A percentile compares a stretch with the other conserved stretches of the same genome.
Evolutionary conservation across 2,797 vertebrate genomes (phyloP).

Genomic region (Enteromius unitaeniatus): DNA sequence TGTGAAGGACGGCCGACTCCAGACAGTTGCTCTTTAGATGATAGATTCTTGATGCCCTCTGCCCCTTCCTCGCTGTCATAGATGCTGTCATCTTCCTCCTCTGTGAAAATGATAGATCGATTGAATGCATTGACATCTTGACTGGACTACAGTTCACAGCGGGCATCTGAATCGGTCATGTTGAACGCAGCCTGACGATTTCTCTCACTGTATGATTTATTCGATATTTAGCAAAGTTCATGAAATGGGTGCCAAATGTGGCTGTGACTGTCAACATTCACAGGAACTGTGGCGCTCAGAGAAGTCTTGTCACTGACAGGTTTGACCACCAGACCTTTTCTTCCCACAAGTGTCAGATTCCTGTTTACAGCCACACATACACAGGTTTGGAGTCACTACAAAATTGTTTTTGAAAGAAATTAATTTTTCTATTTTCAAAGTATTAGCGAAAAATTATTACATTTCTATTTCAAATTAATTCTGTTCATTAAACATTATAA

Average conservation of each 20-base stretch:
- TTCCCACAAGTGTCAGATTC: constrained; percentile 48
- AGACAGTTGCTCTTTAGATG: constrained; percentile 76
- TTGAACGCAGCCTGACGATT: constrained; percentile 52
- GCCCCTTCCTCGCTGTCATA: constrained; percentile 84
- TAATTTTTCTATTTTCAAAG: background rate
- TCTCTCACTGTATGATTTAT: constrained; percentile 51
- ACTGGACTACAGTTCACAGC: constrained; percentile 50
- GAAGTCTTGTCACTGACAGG: constrained; percentile 46
- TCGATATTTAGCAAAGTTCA: constrained; percentile 56
- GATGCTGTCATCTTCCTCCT: constrained; percentile 82
- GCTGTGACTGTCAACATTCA: constrained; percentile 50
- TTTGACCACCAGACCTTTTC: constrained; percentile 46
- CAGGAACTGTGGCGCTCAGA: constrained; percentile 44
- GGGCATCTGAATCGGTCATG: constrained; percentile 52
- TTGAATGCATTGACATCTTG: constrained; percentile 60
- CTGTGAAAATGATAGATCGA: constrained; percentile 64
- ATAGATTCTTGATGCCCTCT: constrained; percentile 74
- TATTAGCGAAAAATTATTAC: background rate
- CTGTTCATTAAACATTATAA: background rate
- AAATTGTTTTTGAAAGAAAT: background rate
- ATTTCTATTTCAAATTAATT: background rate
- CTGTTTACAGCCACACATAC: constrained; percentile 31
- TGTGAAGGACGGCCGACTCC: constrained; percentile 78
- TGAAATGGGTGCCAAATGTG: constrained; percentile 48
- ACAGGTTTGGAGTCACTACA: background rate